A percentile compares a stretch with the other conserved stretches of the same genome.
These are phyloP conservation scores for Mycetomoellerius zeteki DNA, from an alignment of 1,140 invertebrate genomes.

Conservation along the genomic window DNA sequence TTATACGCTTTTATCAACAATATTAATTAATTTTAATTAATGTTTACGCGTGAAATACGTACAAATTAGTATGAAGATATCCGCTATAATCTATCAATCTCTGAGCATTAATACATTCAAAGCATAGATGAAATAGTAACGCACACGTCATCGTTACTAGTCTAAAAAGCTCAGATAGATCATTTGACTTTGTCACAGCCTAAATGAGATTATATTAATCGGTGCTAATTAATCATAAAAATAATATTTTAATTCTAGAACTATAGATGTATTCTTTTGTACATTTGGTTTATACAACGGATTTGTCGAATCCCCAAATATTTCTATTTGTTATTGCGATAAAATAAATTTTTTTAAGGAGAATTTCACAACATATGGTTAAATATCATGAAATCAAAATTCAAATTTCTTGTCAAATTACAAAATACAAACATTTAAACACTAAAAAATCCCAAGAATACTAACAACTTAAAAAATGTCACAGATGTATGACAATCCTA, in stretches of 20 bases:
- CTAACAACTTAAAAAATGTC: not conserved
- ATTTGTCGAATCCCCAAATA: not conserved
- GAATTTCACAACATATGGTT: not conserved
- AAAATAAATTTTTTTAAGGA: constrained; percentile 9
- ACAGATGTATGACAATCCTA: not conserved
- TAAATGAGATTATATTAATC: constrained; percentile 40
- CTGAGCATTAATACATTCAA: constrained; percentile 62
- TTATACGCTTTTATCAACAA: not conserved
- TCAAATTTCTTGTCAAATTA: not conserved
- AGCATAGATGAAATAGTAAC: constrained; percentile 36
- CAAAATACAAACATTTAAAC: not conserved
- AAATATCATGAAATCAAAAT: not conserved
- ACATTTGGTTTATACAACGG: not conserved
- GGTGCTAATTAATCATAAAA: not conserved
- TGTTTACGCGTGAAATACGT: not conserved
- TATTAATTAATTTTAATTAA: not conserved
- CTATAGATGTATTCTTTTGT: not conserved
- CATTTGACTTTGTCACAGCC: constrained; percentile 14
- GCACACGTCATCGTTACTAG: constrained; percentile 23
- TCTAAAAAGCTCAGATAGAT: constrained; percentile 34
- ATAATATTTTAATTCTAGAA: not conserved
- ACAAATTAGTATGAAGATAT: constrained; percentile 46
- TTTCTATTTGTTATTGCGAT: not conserved
- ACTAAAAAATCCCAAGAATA: not conserved
- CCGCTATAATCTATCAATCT: constrained; percentile 48